Evolutionary conservation across 2,797 vertebrate species (phyloP).

Genomic region (Oceanodroma leucorhoa): DNA sequence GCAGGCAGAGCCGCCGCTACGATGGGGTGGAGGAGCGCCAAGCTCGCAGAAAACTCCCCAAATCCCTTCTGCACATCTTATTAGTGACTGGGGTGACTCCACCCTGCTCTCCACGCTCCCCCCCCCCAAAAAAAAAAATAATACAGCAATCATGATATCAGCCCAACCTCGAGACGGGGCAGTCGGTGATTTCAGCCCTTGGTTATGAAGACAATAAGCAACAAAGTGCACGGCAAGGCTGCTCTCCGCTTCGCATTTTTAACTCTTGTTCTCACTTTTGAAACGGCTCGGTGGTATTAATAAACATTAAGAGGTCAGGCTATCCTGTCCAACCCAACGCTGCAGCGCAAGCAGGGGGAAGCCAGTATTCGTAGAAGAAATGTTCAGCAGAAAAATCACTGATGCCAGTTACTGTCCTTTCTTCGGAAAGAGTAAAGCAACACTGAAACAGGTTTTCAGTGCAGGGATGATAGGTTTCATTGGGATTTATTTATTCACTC

Average conservation of each 20-base stretch:
- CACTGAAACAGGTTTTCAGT: background rate
- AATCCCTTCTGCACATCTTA: background rate
- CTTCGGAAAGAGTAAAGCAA: background rate
- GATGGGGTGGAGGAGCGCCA: background rate
- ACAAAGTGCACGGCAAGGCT: background rate
- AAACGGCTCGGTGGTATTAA: rapidly evolving
- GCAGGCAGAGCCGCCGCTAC: background rate
- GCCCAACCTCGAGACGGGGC: background rate
- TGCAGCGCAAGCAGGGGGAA: background rate
- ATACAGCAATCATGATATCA: background rate
- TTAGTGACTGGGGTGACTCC: background rate
- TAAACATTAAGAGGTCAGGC: background rate
- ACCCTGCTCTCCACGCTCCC: background rate
- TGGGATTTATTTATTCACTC: background rate
- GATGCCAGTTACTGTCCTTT: background rate
- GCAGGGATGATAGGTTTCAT: background rate
- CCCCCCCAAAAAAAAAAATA: background rate
- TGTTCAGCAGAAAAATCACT: background rate
- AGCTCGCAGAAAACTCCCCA: background rate
- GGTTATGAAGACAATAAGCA: background rate
- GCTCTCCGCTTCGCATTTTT: background rate
- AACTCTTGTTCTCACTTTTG: background rate
- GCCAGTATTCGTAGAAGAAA: background rate
- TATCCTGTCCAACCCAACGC: background rate
- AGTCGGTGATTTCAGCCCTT: background rate